A percentile compares a stretch with the other conserved stretches of the same genome.
These are phyloP conservation scores for Charanyca ferruginea DNA, from an alignment of 2,888 invertebrate species.

Conservation along the genomic window DNA sequence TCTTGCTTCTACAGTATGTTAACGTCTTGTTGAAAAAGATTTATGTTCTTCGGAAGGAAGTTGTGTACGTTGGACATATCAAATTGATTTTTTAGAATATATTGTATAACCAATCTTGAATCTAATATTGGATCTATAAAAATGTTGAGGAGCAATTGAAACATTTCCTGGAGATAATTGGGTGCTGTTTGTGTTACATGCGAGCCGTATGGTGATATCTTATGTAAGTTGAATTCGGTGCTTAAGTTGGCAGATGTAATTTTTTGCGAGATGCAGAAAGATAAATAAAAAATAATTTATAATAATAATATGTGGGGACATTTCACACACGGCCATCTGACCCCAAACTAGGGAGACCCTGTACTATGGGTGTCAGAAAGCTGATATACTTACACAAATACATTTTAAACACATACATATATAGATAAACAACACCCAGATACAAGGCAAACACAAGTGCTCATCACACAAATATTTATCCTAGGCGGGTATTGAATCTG, in stretches of 20 bases:
- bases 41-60: slow-evolving; percentile 64
- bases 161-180: slow-evolving; percentile 61
- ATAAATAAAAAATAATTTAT: too few relatives aligned
- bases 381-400: too few relatives aligned
- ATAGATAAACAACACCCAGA: too few relatives aligned
- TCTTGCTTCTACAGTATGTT: slow-evolving; percentile 12
- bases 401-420: too few relatives aligned
- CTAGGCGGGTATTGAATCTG: too few relatives aligned
- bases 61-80: slow-evolving; percentile 39
- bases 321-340: too few relatives aligned
- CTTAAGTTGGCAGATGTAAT: background rate
- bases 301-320: too few relatives aligned
- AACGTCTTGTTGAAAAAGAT: slow-evolving; percentile 55
- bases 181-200: slow-evolving; percentile 24
- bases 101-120: too few relatives aligned
- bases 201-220: slow-evolving; percentile 4
- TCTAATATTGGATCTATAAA: slow-evolving; percentile 49
- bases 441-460: too few relatives aligned
- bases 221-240: slow-evolving; percentile 14
- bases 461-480: too few relatives aligned
- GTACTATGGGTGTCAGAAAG: too few relatives aligned
- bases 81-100: slow-evolving; percentile 45
- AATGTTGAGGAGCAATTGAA: slow-evolving; percentile 42
- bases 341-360: too few relatives aligned
- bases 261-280: background rate